These are phyloP conservation scores for Parnassius apollo DNA, from an alignment of 2,888 invertebrate genomes.

Conservation along the genomic window DNA sequence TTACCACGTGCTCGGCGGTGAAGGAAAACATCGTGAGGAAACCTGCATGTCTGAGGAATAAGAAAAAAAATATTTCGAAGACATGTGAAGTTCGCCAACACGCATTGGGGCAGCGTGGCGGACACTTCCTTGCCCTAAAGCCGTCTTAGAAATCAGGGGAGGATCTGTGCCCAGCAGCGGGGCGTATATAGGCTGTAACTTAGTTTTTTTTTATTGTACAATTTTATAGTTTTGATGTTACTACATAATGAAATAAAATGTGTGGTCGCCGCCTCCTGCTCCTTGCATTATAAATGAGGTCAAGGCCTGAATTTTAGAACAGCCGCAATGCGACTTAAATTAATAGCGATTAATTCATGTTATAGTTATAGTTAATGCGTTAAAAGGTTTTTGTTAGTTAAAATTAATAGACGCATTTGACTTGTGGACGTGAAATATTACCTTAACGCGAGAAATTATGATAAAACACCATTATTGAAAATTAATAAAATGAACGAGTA, in stretches of 20 bases:
- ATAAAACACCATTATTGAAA: not conserved
- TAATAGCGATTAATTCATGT: conserved; percentile 33
- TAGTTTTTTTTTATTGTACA: not conserved
- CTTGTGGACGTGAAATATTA: conserved; percentile 4
- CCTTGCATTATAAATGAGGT: conserved; percentile 71
- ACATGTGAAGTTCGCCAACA: no score
- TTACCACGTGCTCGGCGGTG: no score
- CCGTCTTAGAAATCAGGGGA: no score
- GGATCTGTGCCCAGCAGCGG: no score
- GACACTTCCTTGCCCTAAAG: no score
- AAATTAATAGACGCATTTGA: conserved; percentile 13
- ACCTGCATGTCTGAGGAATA: no score
- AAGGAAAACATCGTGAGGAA: no score
- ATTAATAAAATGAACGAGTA: no score
- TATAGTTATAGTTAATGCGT: conserved; percentile 32
- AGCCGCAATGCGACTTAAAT: conserved; percentile 42
- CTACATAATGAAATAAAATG: conserved; percentile 34
- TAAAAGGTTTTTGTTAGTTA: conserved; percentile 28
- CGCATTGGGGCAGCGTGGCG: no score
- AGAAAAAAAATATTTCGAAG: no score
- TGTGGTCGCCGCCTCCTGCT: conserved; percentile 44
- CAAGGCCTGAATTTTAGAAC: conserved; percentile 58
- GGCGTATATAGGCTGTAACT: no score
- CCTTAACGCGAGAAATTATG: not conserved
- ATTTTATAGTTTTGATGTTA: conserved; percentile 14